Percentiles rank a stretch among this genome's conserved stretches.
phyloP scores from a whole-genome alignment of 64 coral and sea anemone genomes.

The Cladopsammia gracilis region DNA sequence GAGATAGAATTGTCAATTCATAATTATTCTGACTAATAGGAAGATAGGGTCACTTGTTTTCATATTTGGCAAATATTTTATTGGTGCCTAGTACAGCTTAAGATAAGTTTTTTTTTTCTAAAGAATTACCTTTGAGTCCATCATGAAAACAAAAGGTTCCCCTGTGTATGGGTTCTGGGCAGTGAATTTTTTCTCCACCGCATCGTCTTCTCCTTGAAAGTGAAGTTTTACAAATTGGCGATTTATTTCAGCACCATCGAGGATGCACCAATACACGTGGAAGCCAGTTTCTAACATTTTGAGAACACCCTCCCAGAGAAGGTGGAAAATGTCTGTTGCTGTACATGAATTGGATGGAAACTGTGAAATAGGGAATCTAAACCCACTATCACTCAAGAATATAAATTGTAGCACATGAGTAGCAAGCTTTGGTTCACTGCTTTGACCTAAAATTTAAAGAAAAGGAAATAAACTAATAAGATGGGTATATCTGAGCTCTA shows the following conservation, averaged over 20 bases:
- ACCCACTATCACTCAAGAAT: slow-evolving; percentile 54
- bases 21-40: too few species aligned
- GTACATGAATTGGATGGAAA: slow-evolving; percentile 51
- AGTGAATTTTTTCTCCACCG: slow-evolving; percentile 29
- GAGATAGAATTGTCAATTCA: too few species aligned
- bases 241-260: slow-evolving; percentile 75
- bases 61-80: slow-evolving; percentile 5
- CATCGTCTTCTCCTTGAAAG: slow-evolving; percentile 48
- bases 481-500: background rate
- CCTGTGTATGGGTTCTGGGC: slow-evolving; percentile 59
- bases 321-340: slow-evolving; percentile 23
- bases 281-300: slow-evolving; percentile 43
- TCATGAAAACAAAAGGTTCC: slow-evolving; percentile 53
- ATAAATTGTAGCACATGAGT: slow-evolving; percentile 74
- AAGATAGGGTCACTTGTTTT: too few species aligned
- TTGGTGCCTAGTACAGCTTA: slow-evolving; percentile 47
- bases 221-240: slow-evolving; percentile 51
- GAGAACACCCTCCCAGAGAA: slow-evolving; percentile 63
- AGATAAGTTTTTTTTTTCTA: background rate
- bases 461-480: background rate
- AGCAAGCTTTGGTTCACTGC: slow-evolving; percentile 36
- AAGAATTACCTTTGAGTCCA: slow-evolving; percentile 47
- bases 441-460: slow-evolving; percentile 9
- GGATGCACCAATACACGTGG: slow-evolving; percentile 39
- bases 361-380: slow-evolving; percentile 60